Base-by-base conservation (phyloP, 2,113 vertebrate genomes). In the Nothobranchius furzeri region DNA sequence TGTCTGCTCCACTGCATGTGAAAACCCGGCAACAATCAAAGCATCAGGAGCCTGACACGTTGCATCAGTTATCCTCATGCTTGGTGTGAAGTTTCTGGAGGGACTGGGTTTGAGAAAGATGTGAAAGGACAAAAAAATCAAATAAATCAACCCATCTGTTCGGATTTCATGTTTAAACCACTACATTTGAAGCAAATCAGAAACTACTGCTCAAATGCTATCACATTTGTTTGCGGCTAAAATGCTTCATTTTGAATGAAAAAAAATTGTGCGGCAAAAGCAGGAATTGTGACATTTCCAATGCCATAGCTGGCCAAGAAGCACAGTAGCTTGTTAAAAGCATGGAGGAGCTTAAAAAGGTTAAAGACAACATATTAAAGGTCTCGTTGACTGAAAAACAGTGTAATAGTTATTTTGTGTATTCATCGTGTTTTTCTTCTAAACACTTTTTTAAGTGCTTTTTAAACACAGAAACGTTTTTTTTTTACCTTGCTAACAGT, bases 21-120 rank as follows among this genome's bases (percentile, higher is more conserved):
- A 82, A 87, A 87, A 87, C 74, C 84, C 75, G 79, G 76, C 80
- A 75, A 83, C 82, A 83, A 86, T 89, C 82, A 86, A 85, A 76
- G 66, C 64, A 73, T 88, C 87, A 78, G 75, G 78, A 81, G 58
- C 68, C 78, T 86, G 75, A 84, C 79, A 85, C 73, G 66, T 76
- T 67, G 67, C 64, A 52, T 68, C 67, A 68, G 75, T 53, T 64
- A 78, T 82, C 53, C 45, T 79, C 48, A 25, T 83, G 78, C 78
- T 79, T 63, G 80, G 78, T 59, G 20, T 66, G 72, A 79, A 81
- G 85, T 81, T 78, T 81, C 48, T 69, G 68, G 82, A 78, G 82
- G 78, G 68, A 35, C 5, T 48, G 60, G 64, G 42, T 68, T 50
- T 78, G 69, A 76, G 56, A 62, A 52, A 78, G 71, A 85, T 82